Evolutionary conservation across 37 sponge, comb jelly and placozoan species (phyloP).

Genomic region (Hexactinellida sp.): DNA sequence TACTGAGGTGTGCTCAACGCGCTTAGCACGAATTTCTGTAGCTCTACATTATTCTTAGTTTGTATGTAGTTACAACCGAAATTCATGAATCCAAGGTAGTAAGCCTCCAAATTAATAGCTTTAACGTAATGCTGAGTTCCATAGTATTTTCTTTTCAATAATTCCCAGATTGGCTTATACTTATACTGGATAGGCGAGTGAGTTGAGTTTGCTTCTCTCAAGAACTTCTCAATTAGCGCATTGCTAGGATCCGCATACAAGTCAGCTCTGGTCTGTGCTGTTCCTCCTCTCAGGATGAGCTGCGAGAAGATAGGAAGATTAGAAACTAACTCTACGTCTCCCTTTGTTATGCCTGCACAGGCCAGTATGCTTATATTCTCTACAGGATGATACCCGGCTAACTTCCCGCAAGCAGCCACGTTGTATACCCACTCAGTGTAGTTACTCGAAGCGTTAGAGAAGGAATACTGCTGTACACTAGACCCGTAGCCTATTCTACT

Average conservation of each 20-base stretch:
- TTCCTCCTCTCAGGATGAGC: conserved; percentile 24
- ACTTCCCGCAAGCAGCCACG: conserved; percentile 18
- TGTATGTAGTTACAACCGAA: conserved; percentile 18
- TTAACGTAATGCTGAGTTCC: conserved; percentile 21
- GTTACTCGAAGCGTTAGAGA: background rate
- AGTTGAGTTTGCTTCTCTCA: background rate
- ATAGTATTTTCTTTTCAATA: conserved; percentile 20
- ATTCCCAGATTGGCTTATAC: conserved; percentile 12
- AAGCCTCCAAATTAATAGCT: conserved; percentile 22
- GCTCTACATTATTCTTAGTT: background rate
- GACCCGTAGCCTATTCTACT: background rate
- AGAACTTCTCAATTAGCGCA: background rate
- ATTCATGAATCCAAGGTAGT: conserved; percentile 23
- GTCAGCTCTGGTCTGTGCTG: background rate
- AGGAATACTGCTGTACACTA: background rate
- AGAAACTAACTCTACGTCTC: background rate
- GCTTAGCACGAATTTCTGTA: background rate
- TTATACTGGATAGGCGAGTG: conserved; percentile 14
- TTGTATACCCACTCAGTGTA: background rate
- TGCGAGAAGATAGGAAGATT: background rate
- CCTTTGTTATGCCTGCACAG: conserved; percentile 8
- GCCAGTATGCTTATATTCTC: background rate
- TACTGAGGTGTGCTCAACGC: background rate
- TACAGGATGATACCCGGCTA: background rate
- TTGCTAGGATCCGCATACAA: background rate